Percentiles rank a stretch among this genome's conserved stretches.
These are phyloP conservation scores for Pelmatolapia mariae DNA, from an alignment of 2,113 vertebrate genomes.

Conservation along the genomic window DNA sequence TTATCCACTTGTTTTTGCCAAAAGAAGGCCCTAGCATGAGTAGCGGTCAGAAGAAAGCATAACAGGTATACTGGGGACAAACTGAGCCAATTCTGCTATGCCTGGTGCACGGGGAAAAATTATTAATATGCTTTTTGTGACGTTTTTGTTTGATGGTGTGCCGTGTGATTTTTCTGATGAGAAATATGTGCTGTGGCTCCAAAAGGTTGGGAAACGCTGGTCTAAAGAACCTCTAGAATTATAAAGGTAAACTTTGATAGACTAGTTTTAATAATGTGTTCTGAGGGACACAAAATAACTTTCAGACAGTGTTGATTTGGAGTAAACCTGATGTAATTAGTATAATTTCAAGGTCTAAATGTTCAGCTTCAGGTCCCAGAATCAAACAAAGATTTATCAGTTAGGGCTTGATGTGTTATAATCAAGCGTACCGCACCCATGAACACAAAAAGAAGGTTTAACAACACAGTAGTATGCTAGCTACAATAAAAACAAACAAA, in stretches of 20 bases:
- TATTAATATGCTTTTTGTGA: no score
- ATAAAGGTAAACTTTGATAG: not conserved
- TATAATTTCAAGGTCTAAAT: not conserved
- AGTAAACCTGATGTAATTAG: not conserved
- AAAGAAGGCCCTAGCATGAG: fast-evolving
- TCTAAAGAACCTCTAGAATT: not conserved
- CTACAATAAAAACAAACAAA: not conserved
- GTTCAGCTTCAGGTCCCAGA: not conserved
- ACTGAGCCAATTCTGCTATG: no score
- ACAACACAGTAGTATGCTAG: not conserved
- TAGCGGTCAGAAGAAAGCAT: not conserved
- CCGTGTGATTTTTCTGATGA: no score
- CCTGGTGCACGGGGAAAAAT: no score
- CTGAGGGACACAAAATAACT: not conserved
- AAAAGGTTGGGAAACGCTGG: no score
- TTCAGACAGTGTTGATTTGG: not conserved
- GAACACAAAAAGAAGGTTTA: not conserved
- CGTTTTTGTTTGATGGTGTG: no score
- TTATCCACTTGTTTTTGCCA: not conserved
- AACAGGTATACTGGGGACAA: not conserved
- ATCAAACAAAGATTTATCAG: not conserved
- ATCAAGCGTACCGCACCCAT: not conserved
- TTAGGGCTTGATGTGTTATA: not conserved
- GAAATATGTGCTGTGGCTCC: no score
- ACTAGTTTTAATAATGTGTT: not conserved